Evolutionary conservation across 2,113 vertebrate species (phyloP).

Genomic region (Galemys pyrenaicus): DNA sequence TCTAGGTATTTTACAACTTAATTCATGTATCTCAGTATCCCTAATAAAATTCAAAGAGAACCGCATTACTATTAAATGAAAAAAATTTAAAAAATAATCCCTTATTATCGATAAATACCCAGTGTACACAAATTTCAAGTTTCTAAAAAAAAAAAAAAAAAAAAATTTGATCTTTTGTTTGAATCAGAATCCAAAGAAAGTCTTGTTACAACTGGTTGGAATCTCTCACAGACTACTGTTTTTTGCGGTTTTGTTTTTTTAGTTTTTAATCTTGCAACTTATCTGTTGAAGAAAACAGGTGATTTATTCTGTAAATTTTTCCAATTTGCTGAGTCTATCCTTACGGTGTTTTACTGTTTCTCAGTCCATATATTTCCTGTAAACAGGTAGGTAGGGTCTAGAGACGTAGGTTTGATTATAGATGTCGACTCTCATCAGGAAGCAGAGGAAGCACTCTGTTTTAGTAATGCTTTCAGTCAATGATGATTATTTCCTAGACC

Average conservation of each 20-base stretch:
- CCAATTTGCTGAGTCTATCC: slow-evolving; percentile 54
- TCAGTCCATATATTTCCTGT: not conserved
- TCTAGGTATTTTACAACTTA: slow-evolving; percentile 51
- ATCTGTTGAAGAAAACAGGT: slow-evolving; percentile 54
- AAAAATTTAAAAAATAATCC: no score
- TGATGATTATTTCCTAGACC: slow-evolving; percentile 11
- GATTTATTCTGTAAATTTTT: slow-evolving; percentile 8
- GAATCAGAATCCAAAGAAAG: slow-evolving; percentile 41
- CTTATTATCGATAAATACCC: slow-evolving; percentile 29
- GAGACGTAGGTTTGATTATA: slow-evolving; percentile 35
- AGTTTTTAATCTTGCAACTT: slow-evolving; percentile 54
- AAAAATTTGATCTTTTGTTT: slow-evolving; percentile 18
- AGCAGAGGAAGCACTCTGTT: slow-evolving; percentile 11
- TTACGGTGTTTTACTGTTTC: slow-evolving; percentile 44
- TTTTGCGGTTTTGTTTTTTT: no score
- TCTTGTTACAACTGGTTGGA: slow-evolving; percentile 39
- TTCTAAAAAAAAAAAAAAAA: slow-evolving; percentile 44
- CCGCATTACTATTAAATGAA: slow-evolving; percentile 7
- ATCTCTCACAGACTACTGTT: slow-evolving; percentile 16
- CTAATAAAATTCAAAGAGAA: slow-evolving; percentile 52
- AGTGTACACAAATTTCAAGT: slow-evolving; percentile 11
- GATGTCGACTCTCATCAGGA: slow-evolving; percentile 9
- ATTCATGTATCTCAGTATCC: slow-evolving; percentile 15
- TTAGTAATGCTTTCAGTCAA: slow-evolving; percentile 34
- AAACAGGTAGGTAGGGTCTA: slow-evolving; percentile 37